Evolutionary conservation across 2,888 invertebrate species (phyloP).

Genomic region (Sussaba pulchella): DNA sequence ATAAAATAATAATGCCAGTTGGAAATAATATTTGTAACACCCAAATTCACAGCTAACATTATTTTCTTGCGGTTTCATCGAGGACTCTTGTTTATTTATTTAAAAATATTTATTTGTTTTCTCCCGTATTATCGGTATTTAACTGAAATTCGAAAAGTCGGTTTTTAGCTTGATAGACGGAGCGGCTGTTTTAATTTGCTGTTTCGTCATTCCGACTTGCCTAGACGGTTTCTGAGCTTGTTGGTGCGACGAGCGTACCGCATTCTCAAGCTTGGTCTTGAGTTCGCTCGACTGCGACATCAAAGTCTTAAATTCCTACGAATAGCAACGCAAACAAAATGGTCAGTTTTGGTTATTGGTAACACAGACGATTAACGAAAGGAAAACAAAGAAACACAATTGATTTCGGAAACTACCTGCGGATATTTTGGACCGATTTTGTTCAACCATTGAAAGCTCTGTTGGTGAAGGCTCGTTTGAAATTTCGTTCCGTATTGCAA

Average conservation of each 20-base stretch:
- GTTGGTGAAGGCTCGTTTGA: slow-evolving; percentile 92
- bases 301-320: slow-evolving; percentile 94
- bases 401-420: slow-evolving; percentile 86
- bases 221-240: slow-evolving; percentile 86
- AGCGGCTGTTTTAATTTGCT: slow-evolving; percentile 81
- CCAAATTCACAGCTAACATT: slow-evolving; percentile 63
- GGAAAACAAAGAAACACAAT: no score
- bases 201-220: slow-evolving; percentile 78
- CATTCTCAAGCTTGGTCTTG: slow-evolving; percentile 93
- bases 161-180: slow-evolving; percentile 97
- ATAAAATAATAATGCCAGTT: slow-evolving; percentile 43
- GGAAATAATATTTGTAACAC: slow-evolving; percentile 62
- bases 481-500: slow-evolving; percentile 87
- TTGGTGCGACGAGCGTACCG: slow-evolving; percentile 90
- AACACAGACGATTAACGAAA: no score
- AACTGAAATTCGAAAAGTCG: slow-evolving; percentile 96
- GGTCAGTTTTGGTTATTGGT: background rate
- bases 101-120: background rate
- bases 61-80: slow-evolving; percentile 26
- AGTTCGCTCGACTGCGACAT: slow-evolving; percentile 94
- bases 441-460: slow-evolving; percentile 95
- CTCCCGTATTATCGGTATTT: slow-evolving; percentile 74
- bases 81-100: background rate
- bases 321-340: slow-evolving; percentile 58
- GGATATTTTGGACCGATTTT: slow-evolving; percentile 97